phyloP scores from a whole-genome alignment of 2,888 invertebrate species.

The Tetheella fluctuosa region DNA sequence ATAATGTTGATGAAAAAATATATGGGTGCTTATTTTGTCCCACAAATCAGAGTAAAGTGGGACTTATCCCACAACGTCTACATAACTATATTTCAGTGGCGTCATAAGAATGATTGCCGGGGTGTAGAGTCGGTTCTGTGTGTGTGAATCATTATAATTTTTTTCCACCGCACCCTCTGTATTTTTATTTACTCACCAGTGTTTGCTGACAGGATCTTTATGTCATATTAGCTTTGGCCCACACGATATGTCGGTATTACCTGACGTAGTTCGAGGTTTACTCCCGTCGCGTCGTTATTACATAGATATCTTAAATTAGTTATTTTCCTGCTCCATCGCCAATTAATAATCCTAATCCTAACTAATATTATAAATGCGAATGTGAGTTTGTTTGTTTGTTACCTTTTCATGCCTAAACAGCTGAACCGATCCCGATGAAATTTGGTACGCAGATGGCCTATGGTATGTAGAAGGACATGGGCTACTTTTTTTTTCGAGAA shows the following conservation, averaged over 20 bases:
- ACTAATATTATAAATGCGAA: too few species aligned
- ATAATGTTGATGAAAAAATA: constrained; percentile 69
- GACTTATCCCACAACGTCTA: constrained; percentile 49
- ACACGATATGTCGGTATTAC: not conserved
- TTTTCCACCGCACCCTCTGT: not conserved
- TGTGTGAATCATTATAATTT: constrained; percentile 9
- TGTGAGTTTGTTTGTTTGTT: too few species aligned
- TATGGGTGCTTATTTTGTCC: constrained; percentile 57
- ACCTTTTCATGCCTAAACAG: too few species aligned
- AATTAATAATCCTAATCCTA: too few species aligned
- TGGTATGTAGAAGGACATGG: too few species aligned
- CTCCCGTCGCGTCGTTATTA: not conserved
- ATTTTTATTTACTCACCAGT: constrained; percentile 2
- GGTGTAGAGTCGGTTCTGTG: constrained; percentile 7
- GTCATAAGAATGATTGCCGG: constrained; percentile 17
- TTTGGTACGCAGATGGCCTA: too few species aligned
- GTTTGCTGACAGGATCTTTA: not conserved
- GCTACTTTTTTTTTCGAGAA: too few species aligned
- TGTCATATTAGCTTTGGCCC: not conserved
- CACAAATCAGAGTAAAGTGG: constrained; percentile 64
- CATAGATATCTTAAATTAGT: too few species aligned
- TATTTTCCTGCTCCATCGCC: too few species aligned
- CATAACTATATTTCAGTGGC: constrained; percentile 45
- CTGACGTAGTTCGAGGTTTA: not conserved
- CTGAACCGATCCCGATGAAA: too few species aligned